Conservation (phyloP, 2,113 vertebrate genomes). For the Urocolius indicus region DNA sequence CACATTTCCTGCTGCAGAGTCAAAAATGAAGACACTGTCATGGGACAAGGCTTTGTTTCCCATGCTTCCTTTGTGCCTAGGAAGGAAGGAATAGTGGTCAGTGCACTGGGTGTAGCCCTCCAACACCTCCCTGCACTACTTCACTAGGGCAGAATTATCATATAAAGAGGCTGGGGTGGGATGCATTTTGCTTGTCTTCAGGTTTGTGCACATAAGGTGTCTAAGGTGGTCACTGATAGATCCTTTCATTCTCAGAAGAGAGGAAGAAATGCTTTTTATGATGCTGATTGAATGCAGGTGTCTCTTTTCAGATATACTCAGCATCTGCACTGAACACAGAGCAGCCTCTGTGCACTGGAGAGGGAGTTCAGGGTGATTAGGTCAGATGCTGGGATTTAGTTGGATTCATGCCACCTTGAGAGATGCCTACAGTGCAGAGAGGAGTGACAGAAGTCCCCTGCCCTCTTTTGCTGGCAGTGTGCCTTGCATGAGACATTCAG, state of each 20-base stretch:
- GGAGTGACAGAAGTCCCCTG: background rate
- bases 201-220: background rate
- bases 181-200: background rate
- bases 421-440: background rate
- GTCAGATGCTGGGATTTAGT: background rate
- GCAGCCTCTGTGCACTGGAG: background rate
- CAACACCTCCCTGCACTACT: background rate
- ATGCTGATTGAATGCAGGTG: background rate
- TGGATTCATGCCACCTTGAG: background rate
- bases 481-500: background rate
- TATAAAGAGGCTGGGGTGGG: background rate
- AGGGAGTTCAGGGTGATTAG: background rate
- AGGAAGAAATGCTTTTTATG: background rate
- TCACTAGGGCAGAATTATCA: background rate
- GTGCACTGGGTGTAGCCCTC: background rate
- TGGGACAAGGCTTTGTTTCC: slow-evolving; percentile 89
- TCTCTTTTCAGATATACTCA: background rate
- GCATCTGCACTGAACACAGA: background rate
- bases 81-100: slow-evolving; percentile 17
- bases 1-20: slow-evolving; percentile 73
- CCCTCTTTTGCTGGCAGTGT: background rate
- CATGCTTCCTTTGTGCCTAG: slow-evolving; percentile 83
- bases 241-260: background rate
- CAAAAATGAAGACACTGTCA: slow-evolving; percentile 87
- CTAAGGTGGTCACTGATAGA: background rate